A percentile compares a stretch with the other conserved stretches of the same genome.
These are phyloP conservation scores for Nothocercus julius DNA, from an alignment of 2,113 vertebrate species.

Conservation along the genomic window DNA sequence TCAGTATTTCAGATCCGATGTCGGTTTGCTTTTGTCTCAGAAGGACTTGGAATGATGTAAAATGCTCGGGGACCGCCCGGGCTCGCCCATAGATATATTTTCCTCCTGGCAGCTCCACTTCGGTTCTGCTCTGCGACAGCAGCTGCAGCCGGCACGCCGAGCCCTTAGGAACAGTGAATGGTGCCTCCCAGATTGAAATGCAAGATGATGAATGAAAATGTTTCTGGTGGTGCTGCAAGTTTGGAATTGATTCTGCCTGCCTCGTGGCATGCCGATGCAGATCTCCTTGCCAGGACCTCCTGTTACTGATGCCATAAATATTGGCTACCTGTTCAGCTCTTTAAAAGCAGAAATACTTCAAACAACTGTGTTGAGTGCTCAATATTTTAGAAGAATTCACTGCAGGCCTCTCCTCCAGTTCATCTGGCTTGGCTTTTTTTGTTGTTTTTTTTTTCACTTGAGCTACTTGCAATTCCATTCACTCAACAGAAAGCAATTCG, in stretches of 20 bases:
- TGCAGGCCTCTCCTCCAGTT: background rate
- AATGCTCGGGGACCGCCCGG: background rate
- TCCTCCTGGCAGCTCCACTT: background rate
- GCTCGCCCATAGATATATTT: background rate
- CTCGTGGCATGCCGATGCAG: accelerated
- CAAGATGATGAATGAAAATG: background rate
- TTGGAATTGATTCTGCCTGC: background rate
- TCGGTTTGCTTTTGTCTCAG: background rate
- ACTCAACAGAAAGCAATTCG: background rate
- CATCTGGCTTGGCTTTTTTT: background rate
- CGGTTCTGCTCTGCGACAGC: background rate
- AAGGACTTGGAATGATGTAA: background rate
- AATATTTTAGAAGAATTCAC: background rate
- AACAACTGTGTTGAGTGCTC: background rate
- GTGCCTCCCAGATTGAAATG: background rate
- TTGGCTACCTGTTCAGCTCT: background rate
- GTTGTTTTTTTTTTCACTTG: background rate
- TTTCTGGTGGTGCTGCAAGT: background rate
- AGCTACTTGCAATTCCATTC: background rate
- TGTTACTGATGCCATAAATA: background rate
- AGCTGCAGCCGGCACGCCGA: background rate
- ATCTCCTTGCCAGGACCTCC: background rate
- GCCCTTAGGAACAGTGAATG: background rate
- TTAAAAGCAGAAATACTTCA: background rate
- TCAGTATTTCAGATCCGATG: accelerated